Evolutionary conservation across 2,888 invertebrate genomes (phyloP).

Genomic region (Sminthurinus aureus): DNA sequence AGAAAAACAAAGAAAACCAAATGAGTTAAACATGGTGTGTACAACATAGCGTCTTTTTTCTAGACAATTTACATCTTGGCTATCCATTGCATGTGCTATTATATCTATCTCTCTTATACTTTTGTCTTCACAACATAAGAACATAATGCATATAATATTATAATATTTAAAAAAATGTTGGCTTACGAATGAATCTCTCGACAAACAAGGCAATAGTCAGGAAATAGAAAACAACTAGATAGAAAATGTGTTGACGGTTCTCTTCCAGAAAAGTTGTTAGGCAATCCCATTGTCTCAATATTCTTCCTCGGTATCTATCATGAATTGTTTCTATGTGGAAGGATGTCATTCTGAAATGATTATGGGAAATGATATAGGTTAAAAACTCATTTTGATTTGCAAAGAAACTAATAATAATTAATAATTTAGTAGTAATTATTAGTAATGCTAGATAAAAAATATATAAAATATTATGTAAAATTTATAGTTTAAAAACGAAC

Average conservation of each 20-base stretch:
- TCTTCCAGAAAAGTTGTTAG: slow-evolving; percentile 92
- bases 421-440: not conserved
- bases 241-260: slow-evolving; percentile 94
- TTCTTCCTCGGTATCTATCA: slow-evolving; percentile 74
- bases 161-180: not conserved
- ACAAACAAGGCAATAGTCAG: slow-evolving; percentile 92
- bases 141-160: too few relatives aligned
- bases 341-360: slow-evolving; percentile 79
- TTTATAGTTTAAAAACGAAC: slow-evolving; percentile 60
- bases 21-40: not conserved
- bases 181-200: slow-evolving; percentile 87
- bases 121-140: too few relatives aligned
- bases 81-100: too few relatives aligned
- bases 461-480: not conserved
- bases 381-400: not conserved
- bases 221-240: slow-evolving; percentile 93
- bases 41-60: too few relatives aligned
- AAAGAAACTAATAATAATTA: not conserved
- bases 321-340: slow-evolving; percentile 86
- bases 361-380: not conserved
- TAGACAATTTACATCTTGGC: too few relatives aligned
- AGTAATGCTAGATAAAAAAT: not conserved
- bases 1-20: too few relatives aligned
- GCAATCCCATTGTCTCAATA: slow-evolving; percentile 82
- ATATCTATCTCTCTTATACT: too few relatives aligned